Evolutionary conservation across 2,888 invertebrate species (phyloP).

Genomic region (Euplagia quadripunctaria): DNA sequence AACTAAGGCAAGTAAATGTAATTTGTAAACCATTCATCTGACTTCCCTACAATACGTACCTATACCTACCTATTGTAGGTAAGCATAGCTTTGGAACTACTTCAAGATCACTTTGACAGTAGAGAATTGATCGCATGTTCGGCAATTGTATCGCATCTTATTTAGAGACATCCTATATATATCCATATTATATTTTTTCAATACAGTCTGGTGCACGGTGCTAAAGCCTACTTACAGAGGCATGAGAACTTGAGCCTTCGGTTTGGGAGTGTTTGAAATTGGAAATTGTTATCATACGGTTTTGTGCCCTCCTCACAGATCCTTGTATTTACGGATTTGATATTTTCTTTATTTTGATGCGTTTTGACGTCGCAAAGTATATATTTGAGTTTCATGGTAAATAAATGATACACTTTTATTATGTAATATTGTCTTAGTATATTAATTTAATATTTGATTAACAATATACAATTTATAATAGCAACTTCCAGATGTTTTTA

Average conservation of each 20-base stretch:
- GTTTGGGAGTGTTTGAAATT: conserved; percentile 60
- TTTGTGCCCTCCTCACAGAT: conserved; percentile 47
- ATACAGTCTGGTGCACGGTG: conserved; percentile 47
- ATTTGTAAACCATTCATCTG: too few species aligned
- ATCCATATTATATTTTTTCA: conserved; percentile 43
- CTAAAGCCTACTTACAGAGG: conserved; percentile 69
- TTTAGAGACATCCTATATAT: conserved; percentile 9
- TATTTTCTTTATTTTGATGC: conserved; percentile 48
- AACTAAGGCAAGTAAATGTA: too few species aligned
- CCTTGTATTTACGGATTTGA: conserved; percentile 55
- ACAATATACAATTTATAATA: not conserved
- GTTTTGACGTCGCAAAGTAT: conserved; percentile 42
- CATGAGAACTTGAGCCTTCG: conserved; percentile 69
- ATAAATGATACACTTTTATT: conserved; percentile 15
- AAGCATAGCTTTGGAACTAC: not conserved
- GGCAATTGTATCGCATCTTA: not conserved
- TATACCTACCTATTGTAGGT: too few species aligned
- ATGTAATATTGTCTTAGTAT: too few species aligned
- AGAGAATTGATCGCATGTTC: not conserved
- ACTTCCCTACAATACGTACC: too few species aligned
- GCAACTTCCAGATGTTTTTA: too few species aligned
- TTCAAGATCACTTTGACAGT: not conserved
- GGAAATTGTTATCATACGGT: conserved; percentile 64
- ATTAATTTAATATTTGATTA: too few species aligned
- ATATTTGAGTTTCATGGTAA: not conserved